These are phyloP conservation scores for Mastomys natalensis DNA, from an alignment of 2,113 vertebrate genomes.

Conservation along the genomic window DNA sequence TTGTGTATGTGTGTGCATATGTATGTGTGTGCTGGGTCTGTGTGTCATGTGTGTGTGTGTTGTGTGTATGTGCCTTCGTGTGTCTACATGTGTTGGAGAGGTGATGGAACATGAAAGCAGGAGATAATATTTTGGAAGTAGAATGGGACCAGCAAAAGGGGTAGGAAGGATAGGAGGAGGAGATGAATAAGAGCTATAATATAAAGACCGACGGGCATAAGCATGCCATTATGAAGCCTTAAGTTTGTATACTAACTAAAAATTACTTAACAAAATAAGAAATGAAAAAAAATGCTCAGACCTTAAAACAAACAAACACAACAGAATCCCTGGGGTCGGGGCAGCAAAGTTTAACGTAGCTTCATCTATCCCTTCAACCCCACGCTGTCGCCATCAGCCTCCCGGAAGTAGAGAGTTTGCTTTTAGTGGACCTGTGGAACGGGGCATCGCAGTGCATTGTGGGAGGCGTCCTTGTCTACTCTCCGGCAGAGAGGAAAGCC, in stretches of 20 bases:
- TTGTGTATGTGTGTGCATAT: background rate
- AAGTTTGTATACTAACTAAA: background rate
- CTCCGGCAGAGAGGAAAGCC: background rate
- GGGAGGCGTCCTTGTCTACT: background rate
- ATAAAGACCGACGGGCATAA: background rate
- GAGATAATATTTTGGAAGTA: background rate
- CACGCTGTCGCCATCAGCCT: background rate
- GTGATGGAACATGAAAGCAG: background rate
- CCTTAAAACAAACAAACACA: background rate
- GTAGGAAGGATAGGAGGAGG: too few relatives aligned
- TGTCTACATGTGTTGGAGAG: background rate
- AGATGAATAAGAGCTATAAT: background rate
- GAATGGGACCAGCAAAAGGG: background rate
- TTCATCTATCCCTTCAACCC: too few relatives aligned
- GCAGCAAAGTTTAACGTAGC: background rate
- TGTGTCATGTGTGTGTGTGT: background rate
- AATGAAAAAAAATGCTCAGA: background rate
- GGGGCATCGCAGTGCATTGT: fast-evolving
- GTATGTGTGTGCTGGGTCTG: background rate
- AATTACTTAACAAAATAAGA: background rate
- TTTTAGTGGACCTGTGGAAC: background rate
- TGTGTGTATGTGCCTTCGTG: background rate
- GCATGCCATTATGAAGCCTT: background rate
- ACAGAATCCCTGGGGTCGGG: background rate
- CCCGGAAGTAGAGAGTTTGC: background rate